Percentiles rank a stretch among this genome's conserved stretches.
phyloP scores from a whole-genome alignment of 2,113 vertebrate species.

The Vidua macroura region DNA sequence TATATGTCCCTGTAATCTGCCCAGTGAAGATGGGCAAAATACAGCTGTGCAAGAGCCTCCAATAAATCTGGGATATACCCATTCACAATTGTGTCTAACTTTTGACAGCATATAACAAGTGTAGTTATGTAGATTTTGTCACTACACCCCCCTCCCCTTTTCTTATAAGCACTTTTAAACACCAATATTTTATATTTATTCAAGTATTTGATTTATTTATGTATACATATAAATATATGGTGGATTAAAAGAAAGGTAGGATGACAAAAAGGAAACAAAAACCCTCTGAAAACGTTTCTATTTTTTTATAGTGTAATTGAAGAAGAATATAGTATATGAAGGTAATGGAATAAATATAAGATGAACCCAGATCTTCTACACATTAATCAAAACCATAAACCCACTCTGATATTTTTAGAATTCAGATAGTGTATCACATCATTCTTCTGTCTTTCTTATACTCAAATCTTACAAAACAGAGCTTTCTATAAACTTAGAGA shows the following conservation, averaged over 20 bases:
- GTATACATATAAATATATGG: not conserved
- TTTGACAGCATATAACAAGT: not conserved
- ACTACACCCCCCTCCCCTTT: not conserved
- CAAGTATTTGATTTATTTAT: not conserved
- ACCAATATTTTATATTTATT: too few relatives aligned
- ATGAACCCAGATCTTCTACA: not conserved
- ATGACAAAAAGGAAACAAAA: not conserved
- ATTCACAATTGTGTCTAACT: not conserved
- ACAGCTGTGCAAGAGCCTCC: not conserved
- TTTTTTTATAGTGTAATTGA: not conserved
- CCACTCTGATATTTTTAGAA: not conserved
- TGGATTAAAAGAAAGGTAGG: not conserved
- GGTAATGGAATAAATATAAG: not conserved
- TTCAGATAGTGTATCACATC: not conserved
- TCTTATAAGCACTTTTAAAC: not conserved
- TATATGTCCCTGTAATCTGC: not conserved
- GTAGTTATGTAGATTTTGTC: not conserved
- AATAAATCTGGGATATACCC: not conserved
- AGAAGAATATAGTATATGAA: not conserved
- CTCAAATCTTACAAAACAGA: not conserved
- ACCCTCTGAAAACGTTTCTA: fast-evolving
- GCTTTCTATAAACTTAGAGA: not conserved
- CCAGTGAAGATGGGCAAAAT: not conserved
- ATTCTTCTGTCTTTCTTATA: not conserved
- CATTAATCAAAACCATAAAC: not conserved